Conservation (phyloP, 1,140 invertebrate genomes). For the Asbolus verrucosus region DNA sequence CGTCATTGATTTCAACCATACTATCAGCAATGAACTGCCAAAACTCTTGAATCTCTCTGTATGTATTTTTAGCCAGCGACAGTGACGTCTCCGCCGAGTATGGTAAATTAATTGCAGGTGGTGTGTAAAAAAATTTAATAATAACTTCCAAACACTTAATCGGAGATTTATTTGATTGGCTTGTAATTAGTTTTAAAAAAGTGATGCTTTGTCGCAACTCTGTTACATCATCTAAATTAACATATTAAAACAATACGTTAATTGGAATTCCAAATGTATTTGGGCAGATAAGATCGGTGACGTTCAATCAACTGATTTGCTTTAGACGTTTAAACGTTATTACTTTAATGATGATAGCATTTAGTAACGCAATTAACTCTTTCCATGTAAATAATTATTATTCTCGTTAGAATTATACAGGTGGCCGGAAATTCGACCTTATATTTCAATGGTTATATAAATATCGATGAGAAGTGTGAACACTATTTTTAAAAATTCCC, state of each 20-base stretch:
- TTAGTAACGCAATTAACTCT: constrained; percentile 10
- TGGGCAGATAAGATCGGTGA: constrained; percentile 23
- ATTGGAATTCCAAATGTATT: constrained; percentile 14
- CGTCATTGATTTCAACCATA: no score
- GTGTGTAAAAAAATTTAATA: constrained; percentile 11
- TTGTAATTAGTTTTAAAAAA: constrained; percentile 4
- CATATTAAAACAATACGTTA: constrained; percentile 34
- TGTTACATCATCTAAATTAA: constrained; percentile 23
- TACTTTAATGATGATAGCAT: constrained; percentile 33
- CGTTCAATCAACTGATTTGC: constrained; percentile 12
- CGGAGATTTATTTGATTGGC: constrained; percentile 13
- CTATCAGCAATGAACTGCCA: no score
- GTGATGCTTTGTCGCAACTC: not conserved
- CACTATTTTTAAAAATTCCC: no score
- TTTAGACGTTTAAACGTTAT: constrained; percentile 19
- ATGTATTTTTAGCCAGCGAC: not conserved
- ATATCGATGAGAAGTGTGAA: no score
- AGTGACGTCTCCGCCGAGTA: not conserved
- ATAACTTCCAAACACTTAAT: not conserved
- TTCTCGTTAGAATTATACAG: not conserved
- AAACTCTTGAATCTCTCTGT: no score
- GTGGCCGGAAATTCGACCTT: constrained; percentile 6
- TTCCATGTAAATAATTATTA: constrained; percentile 15
- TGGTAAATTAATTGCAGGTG: not conserved
- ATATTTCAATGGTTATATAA: constrained; percentile 1